Conservation (phyloP, 92 coral and sea anemone species). For the Anthopleura xanthogrammica region DNA sequence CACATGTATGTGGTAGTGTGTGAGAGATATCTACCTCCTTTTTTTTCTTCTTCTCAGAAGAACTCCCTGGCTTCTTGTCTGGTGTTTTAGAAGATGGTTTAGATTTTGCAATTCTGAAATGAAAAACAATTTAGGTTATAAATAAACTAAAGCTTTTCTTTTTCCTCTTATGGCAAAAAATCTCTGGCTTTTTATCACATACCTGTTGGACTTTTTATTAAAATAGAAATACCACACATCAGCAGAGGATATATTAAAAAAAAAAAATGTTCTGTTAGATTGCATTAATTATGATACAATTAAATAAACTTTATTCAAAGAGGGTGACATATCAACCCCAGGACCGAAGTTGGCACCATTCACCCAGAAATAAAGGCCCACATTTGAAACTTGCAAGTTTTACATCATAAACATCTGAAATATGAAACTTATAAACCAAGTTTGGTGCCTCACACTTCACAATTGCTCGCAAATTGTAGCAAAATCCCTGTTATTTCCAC, state of each 20-base stretch:
- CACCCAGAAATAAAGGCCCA: too few species aligned
- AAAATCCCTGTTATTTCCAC: neutral
- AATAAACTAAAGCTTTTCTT: too few species aligned
- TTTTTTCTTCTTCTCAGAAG: conserved; percentile 16
- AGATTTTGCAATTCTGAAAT: conserved; percentile 30
- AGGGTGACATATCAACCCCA: too few species aligned
- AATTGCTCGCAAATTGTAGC: too few species aligned
- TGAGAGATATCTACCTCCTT: neutral
- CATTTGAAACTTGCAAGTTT: too few species aligned
- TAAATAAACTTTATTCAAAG: too few species aligned
- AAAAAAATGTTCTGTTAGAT: neutral
- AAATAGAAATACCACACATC: neutral
- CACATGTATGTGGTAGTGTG: neutral
- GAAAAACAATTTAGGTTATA: too few species aligned
- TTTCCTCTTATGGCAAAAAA: too few species aligned
- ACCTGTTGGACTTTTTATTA: neutral
- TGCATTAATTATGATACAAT: neutral
- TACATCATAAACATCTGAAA: too few species aligned
- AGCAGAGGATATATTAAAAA: neutral
- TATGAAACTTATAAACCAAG: too few species aligned
- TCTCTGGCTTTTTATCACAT: neutral
- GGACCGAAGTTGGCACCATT: too few species aligned
- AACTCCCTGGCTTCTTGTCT: conserved; percentile 7
- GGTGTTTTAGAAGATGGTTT: conserved; percentile 10
- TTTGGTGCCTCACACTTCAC: too few species aligned